Conservation (phyloP, 1,140 invertebrate species). For the Bombus impatiens region DNA sequence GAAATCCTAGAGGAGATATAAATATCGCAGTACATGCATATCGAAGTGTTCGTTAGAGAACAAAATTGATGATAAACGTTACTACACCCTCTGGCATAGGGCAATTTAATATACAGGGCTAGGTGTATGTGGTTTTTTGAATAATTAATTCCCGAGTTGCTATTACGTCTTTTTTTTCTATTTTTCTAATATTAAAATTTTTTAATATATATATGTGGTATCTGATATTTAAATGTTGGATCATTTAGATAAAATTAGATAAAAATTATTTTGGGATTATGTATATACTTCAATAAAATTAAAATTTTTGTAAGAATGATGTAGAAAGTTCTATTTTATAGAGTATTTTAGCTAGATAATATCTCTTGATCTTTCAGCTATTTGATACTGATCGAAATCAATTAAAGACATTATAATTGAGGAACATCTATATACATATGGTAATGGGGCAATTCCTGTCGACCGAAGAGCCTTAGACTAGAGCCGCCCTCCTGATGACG, state of each 20-base stretch:
- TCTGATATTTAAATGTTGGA: no score
- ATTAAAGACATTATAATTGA: not conserved
- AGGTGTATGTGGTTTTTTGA: not conserved
- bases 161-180: not conserved
- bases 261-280: no score
- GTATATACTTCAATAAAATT: no score
- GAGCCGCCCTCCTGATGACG: not conserved
- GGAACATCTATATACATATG: not conserved
- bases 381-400: not conserved
- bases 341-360: not conserved
- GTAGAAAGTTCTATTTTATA: not conserved
- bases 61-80: slow-evolving; percentile 4
- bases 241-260: no score
- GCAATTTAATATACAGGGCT: not conserved
- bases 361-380: not conserved
- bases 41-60: not conserved
- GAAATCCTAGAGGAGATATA: not conserved
- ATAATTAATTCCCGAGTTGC: not conserved
- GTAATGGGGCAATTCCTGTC: slow-evolving; percentile 8
- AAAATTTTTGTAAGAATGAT: no score
- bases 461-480: not conserved
- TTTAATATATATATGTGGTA: no score
- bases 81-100: not conserved
- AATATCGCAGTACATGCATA: not conserved
- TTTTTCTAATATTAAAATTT: no score